Base-by-base conservation (phyloP, 2,113 vertebrate species). In the Fregata magnificens region DNA sequence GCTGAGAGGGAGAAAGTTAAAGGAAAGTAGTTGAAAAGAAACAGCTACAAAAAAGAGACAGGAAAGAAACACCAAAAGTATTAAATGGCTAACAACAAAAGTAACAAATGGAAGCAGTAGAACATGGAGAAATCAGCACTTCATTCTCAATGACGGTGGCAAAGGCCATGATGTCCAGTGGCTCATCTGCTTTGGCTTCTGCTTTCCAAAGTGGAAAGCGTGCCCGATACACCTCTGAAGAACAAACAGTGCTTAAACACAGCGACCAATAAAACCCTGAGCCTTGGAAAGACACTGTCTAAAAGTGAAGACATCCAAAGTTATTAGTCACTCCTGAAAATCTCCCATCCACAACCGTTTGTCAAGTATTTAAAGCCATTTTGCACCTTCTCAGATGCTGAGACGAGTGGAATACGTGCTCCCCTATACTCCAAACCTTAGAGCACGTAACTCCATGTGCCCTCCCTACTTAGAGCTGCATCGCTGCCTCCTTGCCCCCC, bases 301-400 rank as follows among this genome's bases (percentile, higher is more conserved):
- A n/a, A 50, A 13, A 62, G 50, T 3, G 16, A 80, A 52, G 47
- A 16, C 22, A 63, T 16, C 6, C 22, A 3, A 36, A 58, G 7
- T 16, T 22, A 13, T 6, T 1, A 42, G 50, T 26, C 25, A 19
- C 14, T 71, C 32, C 40, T 38, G 59, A 22, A 91, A 47, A 77
- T 38, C 47, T 38, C 42, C 34, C 58, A 50, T 16, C 62, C 47
- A 12, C 4, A 5, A 14, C 45, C 32, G 13, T 15, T 16, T 50
- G n/a, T 22, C 53, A 36, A 29, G 28, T 4, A 53, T 11, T 66
- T 29, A 24, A 63, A 66, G 47, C 45, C n/a, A 38, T 2, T 16
- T 0, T 47, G 55, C 69, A 59, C 9, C 44, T 55, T 31, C 55
- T 50, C 2, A 3, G 38, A 38, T 1, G 2, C 47, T 1, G 28